These are phyloP conservation scores for Bellardia pandia DNA, from an alignment of 2,888 invertebrate genomes.

Conservation along the genomic window DNA sequence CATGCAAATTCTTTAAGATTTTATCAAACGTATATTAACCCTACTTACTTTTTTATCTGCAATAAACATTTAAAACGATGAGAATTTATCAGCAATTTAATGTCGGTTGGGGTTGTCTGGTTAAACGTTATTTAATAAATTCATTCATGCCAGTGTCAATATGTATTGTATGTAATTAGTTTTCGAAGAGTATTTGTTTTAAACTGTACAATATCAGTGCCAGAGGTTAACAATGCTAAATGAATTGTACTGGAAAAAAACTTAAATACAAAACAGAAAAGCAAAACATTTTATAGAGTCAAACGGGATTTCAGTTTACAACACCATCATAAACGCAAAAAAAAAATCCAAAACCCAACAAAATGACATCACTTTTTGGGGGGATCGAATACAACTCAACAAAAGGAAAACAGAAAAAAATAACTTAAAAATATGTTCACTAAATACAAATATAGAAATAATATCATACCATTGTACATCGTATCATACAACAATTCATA, in stretches of 20 bases:
- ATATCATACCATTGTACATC: neutral
- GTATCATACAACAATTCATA: neutral
- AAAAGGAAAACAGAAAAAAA: neutral
- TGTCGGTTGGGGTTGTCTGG: neutral
- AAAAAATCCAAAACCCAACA: neutral
- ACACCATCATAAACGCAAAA: constrained; percentile 13
- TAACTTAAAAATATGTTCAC: constrained; percentile 3
- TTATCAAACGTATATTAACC: no score
- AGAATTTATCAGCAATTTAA: neutral
- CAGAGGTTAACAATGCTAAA: constrained; percentile 55
- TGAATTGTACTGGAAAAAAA: constrained; percentile 38
- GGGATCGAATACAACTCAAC: neutral
- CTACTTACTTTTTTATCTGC: no score
- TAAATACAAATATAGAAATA: constrained; percentile 1
- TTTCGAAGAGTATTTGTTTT: neutral
- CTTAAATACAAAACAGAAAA: neutral
- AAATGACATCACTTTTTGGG: constrained; percentile 57
- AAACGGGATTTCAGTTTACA: constrained; percentile 10
- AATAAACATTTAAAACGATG: no score
- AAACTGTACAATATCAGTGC: neutral
- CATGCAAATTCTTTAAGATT: no score
- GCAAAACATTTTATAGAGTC: constrained; percentile 23
- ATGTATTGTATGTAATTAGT: neutral
- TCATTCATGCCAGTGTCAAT: neutral
- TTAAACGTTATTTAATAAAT: constrained; percentile 10